A percentile compares a stretch with the other conserved stretches of the same genome.
These are phyloP conservation scores for Aphrocallistes beatrix DNA, from an alignment of 37 sponge, comb jelly and placozoan genomes.

Conservation along the genomic window DNA sequence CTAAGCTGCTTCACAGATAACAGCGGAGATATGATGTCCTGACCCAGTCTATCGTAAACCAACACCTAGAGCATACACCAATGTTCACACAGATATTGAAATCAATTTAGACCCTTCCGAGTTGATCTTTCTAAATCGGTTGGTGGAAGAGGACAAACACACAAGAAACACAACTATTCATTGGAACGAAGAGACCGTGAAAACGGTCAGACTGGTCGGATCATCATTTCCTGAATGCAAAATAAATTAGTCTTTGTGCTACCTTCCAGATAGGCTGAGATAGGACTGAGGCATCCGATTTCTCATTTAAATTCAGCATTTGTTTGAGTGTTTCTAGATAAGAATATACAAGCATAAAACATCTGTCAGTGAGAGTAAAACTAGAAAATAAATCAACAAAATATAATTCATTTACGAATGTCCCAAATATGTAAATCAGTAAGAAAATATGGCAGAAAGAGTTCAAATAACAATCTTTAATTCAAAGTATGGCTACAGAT, in stretches of 20 bases:
- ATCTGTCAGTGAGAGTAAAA: not conserved
- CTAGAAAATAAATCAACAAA: not conserved
- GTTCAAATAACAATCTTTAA: too few species aligned
- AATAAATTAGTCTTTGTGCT: too few species aligned
- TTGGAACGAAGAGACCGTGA: too few species aligned
- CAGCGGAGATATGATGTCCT: slow-evolving; percentile 95
- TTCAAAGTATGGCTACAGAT: too few species aligned
- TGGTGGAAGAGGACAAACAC: too few species aligned
- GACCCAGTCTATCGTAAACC: slow-evolving; percentile 83
- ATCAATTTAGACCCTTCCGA: too few species aligned
- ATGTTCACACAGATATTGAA: too few species aligned
- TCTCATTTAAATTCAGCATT: slow-evolving; percentile 7
- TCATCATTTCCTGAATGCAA: too few species aligned
- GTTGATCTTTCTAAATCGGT: too few species aligned
- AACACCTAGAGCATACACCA: slow-evolving; percentile 60
- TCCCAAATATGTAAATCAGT: not conserved
- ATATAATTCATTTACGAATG: not conserved
- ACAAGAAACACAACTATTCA: too few species aligned
- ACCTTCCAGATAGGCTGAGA: not conserved
- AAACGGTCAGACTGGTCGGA: too few species aligned
- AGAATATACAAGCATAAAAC: not conserved
- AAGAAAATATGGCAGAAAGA: not conserved
- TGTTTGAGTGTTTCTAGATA: not conserved
- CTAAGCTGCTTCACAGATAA: slow-evolving; percentile 81
- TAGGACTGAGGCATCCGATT: not conserved